Evolutionary conservation across 1,140 invertebrate species (phyloP).

Genomic region (Leptopilina boulardi): DNA sequence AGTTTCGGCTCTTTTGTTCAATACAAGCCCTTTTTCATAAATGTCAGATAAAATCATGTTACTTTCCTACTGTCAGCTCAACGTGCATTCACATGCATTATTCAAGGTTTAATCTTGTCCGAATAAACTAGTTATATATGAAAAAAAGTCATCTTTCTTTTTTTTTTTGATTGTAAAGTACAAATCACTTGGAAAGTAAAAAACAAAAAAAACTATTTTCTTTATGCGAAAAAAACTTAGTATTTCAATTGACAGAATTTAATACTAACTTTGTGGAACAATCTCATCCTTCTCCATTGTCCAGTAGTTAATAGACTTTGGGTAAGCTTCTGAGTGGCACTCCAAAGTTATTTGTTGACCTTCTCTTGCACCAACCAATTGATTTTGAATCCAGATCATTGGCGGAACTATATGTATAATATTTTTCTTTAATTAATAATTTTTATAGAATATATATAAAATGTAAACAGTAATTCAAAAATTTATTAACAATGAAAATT

Average conservation of each 20-base stretch:
- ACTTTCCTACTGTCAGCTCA: conserved; percentile 58
- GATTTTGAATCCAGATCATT: conserved; percentile 91
- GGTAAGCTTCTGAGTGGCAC: conserved; percentile 91
- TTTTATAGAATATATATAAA: background rate
- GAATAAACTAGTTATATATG: conserved; percentile 59
- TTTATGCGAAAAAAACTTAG: too few relatives aligned
- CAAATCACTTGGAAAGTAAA: too few relatives aligned
- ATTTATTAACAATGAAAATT: background rate
- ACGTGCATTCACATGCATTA: conserved; percentile 65
- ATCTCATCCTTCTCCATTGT: conserved; percentile 86
- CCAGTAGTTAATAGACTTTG: conserved; percentile 92
- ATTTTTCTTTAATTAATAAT: conserved; percentile 41
- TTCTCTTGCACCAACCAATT: conserved; percentile 86
- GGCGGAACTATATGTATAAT: conserved; percentile 86
- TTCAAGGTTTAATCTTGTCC: conserved; percentile 70
- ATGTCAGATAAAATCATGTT: conserved; percentile 71
- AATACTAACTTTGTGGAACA: conserved; percentile 84
- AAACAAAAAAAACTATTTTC: too few relatives aligned
- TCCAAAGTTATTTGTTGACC: conserved; percentile 86
- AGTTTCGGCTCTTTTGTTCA: conserved; percentile 55
- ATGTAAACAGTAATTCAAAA: too few relatives aligned
- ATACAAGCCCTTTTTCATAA: conserved; percentile 63
- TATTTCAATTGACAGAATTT: background rate
- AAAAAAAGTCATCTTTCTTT: conserved; percentile 61
- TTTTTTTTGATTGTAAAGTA: too few relatives aligned